phyloP scores from a whole-genome alignment of 2,888 invertebrate species.

The Tetragonula carbonaria region DNA sequence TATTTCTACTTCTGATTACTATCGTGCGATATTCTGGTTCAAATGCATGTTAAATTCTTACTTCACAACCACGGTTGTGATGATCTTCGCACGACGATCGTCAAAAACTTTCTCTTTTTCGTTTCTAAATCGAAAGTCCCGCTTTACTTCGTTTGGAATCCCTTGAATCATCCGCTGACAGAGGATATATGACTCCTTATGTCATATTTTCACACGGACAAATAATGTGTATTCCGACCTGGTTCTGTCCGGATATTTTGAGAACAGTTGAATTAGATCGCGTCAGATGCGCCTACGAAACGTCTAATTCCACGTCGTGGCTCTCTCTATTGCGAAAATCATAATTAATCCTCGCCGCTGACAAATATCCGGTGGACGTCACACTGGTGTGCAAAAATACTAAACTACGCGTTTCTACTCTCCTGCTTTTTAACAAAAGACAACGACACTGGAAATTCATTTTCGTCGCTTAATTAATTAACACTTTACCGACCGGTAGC shows the following conservation, averaged over 20 bases:
- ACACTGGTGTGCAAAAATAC: no score
- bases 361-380: not conserved
- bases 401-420: no score
- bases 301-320: not conserved
- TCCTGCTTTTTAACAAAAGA: no score
- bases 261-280: conserved; percentile 37
- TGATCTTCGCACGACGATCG: no score
- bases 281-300: not conserved
- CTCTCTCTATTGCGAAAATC: not conserved
- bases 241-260: conserved; percentile 29
- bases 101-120: not conserved
- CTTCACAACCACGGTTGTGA: not conserved
- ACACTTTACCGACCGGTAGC: no score
- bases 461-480: no score
- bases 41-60: no score
- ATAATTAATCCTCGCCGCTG: not conserved
- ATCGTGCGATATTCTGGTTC: no score
- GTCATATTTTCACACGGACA: not conserved
- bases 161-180: not conserved
- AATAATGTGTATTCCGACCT: not conserved
- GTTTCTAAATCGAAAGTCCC: not conserved
- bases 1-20: no score
- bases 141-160: not conserved
- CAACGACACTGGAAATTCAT: no score
- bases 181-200: not conserved